phyloP scores from a whole-genome alignment of 1,140 invertebrate genomes.

The Drosophila hydei region DNA sequence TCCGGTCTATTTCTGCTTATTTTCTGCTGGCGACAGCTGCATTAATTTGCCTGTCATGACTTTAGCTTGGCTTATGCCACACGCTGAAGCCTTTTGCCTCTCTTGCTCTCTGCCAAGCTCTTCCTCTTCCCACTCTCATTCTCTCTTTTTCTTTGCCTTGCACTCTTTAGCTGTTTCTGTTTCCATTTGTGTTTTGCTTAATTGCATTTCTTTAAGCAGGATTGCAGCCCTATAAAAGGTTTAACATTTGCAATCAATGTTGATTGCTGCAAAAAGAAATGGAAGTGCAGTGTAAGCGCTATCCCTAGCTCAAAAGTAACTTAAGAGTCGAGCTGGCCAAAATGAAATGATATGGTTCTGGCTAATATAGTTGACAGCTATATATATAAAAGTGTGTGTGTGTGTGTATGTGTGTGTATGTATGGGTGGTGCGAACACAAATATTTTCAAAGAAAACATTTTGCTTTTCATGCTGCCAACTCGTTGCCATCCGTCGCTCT shows the following conservation, averaged over 20 bases:
- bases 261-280: constrained; percentile 21
- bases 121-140: not conserved
- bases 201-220: constrained; percentile 37
- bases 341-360: constrained; percentile 43
- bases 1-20: not conserved
- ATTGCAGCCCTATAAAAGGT: constrained; percentile 32
- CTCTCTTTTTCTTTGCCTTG: not conserved
- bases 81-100: constrained; percentile 9
- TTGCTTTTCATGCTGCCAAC: constrained; percentile 25
- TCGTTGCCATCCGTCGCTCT: not conserved
- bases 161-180: constrained; percentile 1
- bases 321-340: not conserved
- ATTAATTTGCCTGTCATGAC: constrained; percentile 55
- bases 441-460: constrained; percentile 81
- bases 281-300: constrained; percentile 21
- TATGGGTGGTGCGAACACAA: constrained; percentile 66
- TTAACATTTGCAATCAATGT: constrained; percentile 38
- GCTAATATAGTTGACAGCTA: constrained; percentile 24
- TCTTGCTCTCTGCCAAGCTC: not conserved
- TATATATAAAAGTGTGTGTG: not conserved
- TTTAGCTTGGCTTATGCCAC: constrained; percentile 45
- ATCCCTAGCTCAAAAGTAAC: constrained; percentile 1
- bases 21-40: constrained; percentile 42
- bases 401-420: not conserved
- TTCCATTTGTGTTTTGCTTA: constrained; percentile 18